These are phyloP conservation scores for Blastobasis lacticolella DNA, from an alignment of 2,888 invertebrate species.

Conservation along the genomic window DNA sequence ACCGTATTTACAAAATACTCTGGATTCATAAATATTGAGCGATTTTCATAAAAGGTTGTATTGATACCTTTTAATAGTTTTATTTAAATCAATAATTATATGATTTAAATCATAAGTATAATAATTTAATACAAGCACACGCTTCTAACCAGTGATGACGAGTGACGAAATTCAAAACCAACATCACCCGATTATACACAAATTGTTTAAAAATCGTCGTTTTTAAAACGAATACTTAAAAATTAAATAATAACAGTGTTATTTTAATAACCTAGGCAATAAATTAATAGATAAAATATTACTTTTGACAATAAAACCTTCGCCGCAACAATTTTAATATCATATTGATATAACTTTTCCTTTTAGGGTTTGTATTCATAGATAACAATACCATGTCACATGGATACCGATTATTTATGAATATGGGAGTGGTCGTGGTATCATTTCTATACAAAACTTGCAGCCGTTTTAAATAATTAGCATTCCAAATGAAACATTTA, in stretches of 20 bases:
- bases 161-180: conserved; percentile 26
- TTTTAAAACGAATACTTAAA: conserved; percentile 39
- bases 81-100: not conserved
- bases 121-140: conserved; percentile 10
- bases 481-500: conserved; percentile 31
- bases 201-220: conserved; percentile 36
- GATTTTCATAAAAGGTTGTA: not conserved
- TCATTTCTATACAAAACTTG: not conserved
- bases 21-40: not conserved
- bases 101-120: not conserved
- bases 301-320: conserved; percentile 44
- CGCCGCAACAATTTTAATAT: conserved; percentile 69
- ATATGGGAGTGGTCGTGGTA: not conserved
- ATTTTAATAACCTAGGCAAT: conserved; percentile 49
- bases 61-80: not conserved
- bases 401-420: not conserved
- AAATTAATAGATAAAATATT: conserved; percentile 52
- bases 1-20: conserved; percentile 5
- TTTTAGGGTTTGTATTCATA: conserved; percentile 38
- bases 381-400: conserved; percentile 19
- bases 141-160: conserved; percentile 29
- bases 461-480: conserved; percentile 18
- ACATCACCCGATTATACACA: conserved; percentile 30
- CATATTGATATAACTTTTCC: conserved; percentile 57
- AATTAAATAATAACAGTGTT: conserved; percentile 46